phyloP scores from a whole-genome alignment of 64 coral and sea anemone species.

The Acropora tenuis region DNA sequence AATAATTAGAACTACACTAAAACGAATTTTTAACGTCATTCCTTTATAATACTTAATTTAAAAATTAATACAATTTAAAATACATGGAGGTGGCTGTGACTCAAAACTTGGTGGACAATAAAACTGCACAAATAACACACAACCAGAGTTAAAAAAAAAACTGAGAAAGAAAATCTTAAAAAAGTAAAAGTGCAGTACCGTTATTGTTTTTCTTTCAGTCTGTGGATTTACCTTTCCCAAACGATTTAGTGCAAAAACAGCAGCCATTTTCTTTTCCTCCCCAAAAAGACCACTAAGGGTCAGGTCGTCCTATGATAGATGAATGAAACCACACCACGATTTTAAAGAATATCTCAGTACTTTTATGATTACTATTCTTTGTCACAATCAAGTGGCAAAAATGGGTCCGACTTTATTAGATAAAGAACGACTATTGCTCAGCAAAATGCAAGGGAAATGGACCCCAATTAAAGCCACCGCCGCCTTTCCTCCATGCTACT shows the following conservation, averaged over 20 bases:
- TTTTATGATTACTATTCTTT: slow-evolving; percentile 4
- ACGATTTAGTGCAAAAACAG: background rate
- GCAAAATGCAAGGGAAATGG: background rate
- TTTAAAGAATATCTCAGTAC: background rate
- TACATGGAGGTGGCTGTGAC: no score
- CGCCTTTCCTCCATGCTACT: no score
- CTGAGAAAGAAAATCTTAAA: background rate
- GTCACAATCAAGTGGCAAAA: background rate
- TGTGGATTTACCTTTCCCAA: slow-evolving; percentile 18
- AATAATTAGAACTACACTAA: no score
- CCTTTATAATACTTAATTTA: no score
- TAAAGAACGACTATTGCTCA: no score
- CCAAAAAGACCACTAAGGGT: slow-evolving; percentile 36
- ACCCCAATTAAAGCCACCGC: no score
- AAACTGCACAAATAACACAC: no score
- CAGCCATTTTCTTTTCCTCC: slow-evolving; percentile 44
- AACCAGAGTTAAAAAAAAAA: background rate
- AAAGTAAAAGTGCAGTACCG: slow-evolving; percentile 32
- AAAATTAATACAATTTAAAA: no score
- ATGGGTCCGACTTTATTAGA: no score
- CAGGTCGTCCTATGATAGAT: slow-evolving; percentile 38
- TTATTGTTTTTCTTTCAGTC: slow-evolving; percentile 10
- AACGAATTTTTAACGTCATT: no score
- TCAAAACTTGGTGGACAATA: no score
- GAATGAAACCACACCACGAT: slow-evolving; percentile 24